Evolutionary conservation across 2,888 invertebrate genomes (phyloP), one percentile per base, ranked within the genome.

Genomic region (Scaptomyza caliginosa): DNA sequence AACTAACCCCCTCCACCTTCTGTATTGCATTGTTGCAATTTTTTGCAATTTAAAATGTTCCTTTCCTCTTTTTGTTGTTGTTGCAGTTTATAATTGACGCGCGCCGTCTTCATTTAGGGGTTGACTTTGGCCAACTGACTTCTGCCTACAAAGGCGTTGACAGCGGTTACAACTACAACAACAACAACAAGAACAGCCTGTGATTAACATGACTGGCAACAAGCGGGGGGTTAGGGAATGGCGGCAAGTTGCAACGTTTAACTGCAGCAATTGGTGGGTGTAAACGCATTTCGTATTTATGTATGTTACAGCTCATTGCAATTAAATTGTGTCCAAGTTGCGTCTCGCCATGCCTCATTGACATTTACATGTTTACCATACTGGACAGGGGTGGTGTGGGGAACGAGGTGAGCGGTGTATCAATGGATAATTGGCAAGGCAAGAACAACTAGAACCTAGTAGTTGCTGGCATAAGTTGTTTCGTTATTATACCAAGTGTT

Each of bases 201-300:
- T 77, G 72, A 66, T 83, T 74, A 82, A 81, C 74, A 84, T 66
- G 67, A 69, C 56, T 77, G 75, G 48, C 43, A 81, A 74, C 69
- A 77, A 65, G 67, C 45, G 39, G 38, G 32, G 30, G 38, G 19
- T n/a, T n/a, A n/a, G n/a, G n/a, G n/a, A n/a, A n/a, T n/a, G n/a
- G n/a, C n/a, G n/a, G n/a, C n/a, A n/a, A 2, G 43, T 7, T 26
- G 32, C 21, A 36, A 7, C 28, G 16, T 11, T 45, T 49, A 46
- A 28, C 50, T 26, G 19, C 39, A 4, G 45, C 24, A 21, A 11
- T 38, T 40, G 43, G 38, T 51, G 71, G 69, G 60, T 59, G 62
- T 51, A 46, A 64, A 63, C 67, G 32, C 50, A 71, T 63, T 76
- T 58, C 24, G 39, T 43, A 55, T 67, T 69, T 64, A 67, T 45